These are phyloP conservation scores for Polyommatus icarus DNA, from an alignment of 2,888 invertebrate species.

Conservation along the genomic window DNA sequence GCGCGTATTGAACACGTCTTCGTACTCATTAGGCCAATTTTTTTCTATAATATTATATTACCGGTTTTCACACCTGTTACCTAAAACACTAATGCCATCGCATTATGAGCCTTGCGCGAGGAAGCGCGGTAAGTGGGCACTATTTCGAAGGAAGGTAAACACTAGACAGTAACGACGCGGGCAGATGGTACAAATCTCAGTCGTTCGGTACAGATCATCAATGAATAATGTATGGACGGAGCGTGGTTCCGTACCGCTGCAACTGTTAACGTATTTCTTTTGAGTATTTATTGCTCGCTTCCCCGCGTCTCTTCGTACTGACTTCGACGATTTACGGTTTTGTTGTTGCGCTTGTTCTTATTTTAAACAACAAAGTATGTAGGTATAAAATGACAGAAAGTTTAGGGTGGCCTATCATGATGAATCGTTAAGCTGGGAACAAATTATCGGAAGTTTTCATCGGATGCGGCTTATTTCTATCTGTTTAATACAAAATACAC, in stretches of 20 bases:
- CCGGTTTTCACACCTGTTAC: not conserved
- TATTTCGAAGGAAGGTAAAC: constrained; percentile 39
- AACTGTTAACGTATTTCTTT: constrained; percentile 41
- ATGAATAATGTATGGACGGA: constrained; percentile 61
- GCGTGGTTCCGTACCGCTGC: constrained; percentile 41
- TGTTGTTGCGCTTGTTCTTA: not conserved
- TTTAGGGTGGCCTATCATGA: not conserved
- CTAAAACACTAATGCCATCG: not conserved
- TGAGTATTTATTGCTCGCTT: constrained; percentile 42
- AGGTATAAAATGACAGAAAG: not conserved
- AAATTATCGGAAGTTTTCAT: too few relatives aligned
- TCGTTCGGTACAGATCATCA: constrained; percentile 50
- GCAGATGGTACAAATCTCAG: constrained; percentile 52
- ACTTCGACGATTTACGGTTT: constrained; percentile 26
- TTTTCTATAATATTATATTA: not conserved
- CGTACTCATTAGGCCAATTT: not conserved
- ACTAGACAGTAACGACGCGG: constrained; percentile 45
- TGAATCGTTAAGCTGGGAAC: too few relatives aligned
- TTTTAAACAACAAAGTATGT: not conserved
- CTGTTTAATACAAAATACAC: too few relatives aligned
- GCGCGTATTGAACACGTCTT: too few relatives aligned
- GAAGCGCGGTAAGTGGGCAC: constrained; percentile 8
- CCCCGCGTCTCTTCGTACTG: constrained; percentile 34
- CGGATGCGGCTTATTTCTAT: too few relatives aligned
- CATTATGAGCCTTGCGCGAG: not conserved